Conservation (phyloP, 2,888 invertebrate species). For the Cosmopolites sordidus region DNA sequence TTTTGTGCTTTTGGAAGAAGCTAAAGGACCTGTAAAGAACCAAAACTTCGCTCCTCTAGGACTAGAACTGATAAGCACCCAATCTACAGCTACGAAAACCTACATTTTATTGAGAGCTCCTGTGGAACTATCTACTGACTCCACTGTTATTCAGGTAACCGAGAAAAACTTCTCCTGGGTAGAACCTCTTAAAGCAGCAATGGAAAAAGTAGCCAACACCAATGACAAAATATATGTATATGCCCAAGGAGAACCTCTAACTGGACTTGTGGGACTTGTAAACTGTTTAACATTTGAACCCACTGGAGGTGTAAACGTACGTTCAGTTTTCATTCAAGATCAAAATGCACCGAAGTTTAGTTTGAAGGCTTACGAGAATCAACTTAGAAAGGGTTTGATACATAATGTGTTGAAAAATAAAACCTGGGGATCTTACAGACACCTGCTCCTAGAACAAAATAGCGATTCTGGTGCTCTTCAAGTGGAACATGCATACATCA, state of each 20-base stretch:
- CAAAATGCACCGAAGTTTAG: conserved; percentile 58
- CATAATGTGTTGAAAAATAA: conserved; percentile 80
- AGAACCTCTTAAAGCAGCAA: conserved; percentile 68
- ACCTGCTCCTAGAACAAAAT: conserved; percentile 61
- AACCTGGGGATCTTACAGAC: conserved; percentile 84
- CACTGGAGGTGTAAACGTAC: conserved; percentile 69
- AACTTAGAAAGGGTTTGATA: conserved; percentile 71
- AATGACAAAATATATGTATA: conserved; percentile 64
- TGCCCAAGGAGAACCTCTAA: conserved; percentile 62
- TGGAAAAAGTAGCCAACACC: conserved; percentile 62
- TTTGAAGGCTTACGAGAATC: conserved; percentile 56
- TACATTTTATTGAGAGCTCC: conserved; percentile 65
- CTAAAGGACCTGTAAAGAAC: conserved; percentile 49
- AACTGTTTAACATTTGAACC: conserved; percentile 87
- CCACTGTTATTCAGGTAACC: conserved; percentile 60
- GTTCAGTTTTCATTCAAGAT: conserved; percentile 69
- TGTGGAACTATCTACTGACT: conserved; percentile 42
- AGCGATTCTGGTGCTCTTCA: conserved; percentile 49
- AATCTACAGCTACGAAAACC: conserved; percentile 60
- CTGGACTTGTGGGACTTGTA: conserved; percentile 83
- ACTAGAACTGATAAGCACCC: conserved; percentile 58
- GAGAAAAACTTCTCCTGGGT: conserved; percentile 78
- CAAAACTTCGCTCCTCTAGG: conserved; percentile 38
- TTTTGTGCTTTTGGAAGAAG: conserved; percentile 71
- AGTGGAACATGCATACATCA: conserved; percentile 92